These are phyloP conservation scores for Uropetala carovei DNA, from an alignment of 2,888 invertebrate genomes.

Conservation along the genomic window DNA sequence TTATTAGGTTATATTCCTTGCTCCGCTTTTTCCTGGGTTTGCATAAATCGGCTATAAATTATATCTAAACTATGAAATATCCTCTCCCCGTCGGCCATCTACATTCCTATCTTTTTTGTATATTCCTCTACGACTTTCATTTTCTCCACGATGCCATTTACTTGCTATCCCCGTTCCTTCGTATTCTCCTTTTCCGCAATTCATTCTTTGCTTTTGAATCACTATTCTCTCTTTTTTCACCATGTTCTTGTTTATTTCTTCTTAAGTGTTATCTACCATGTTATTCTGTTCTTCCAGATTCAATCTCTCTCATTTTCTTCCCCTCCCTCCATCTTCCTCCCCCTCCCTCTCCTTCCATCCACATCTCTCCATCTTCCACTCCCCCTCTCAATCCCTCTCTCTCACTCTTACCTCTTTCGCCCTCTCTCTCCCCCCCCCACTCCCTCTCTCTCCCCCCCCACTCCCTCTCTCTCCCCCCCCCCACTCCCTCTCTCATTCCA, in stretches of 20 bases:
- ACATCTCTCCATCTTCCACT: neutral
- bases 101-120: neutral
- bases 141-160: neutral
- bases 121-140: conserved; percentile 3
- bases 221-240: no score
- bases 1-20: neutral
- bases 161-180: no score
- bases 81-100: neutral
- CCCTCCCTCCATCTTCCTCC: no score
- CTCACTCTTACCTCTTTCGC: no score
- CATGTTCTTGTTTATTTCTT: no score
- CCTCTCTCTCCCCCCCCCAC: neutral
- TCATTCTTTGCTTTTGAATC: no score
- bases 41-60: neutral
- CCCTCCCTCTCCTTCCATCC: neutral
- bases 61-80: conserved; percentile 23
- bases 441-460: neutral
- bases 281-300: no score
- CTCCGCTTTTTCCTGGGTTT: neutral
- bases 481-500: neutral
- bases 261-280: no score
- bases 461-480: neutral
- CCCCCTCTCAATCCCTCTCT: no score
- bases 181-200: no score
- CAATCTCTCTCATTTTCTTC: no score